Percentiles rank a stretch among this genome's conserved stretches.
phyloP scores from a whole-genome alignment of 2,888 invertebrate genomes.

The Tanypteryx hageni region DNA sequence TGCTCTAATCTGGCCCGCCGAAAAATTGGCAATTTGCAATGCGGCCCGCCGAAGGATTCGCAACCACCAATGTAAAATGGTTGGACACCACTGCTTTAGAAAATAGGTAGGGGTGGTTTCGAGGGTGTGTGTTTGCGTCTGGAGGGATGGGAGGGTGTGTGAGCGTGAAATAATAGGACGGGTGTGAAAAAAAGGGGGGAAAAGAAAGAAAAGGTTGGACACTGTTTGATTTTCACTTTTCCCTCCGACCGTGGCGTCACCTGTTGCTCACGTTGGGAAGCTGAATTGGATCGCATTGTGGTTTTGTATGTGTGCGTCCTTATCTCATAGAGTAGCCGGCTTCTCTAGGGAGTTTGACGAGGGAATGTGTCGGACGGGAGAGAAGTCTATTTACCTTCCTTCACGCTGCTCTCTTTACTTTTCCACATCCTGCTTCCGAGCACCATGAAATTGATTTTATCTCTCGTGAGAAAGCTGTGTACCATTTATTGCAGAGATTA shows the following conservation, averaged over 20 bases:
- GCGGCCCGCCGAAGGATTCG: no score
- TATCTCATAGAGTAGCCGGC: neutral
- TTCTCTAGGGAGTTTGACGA: neutral
- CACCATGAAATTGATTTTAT: no score
- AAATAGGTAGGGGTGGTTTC: neutral
- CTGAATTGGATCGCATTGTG: constrained; percentile 3
- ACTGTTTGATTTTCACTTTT: constrained; percentile 1
- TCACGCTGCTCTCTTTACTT: no score
- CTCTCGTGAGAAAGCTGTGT: no score
- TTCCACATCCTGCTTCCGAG: no score
- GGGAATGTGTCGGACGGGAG: neutral
- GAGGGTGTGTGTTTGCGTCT: neutral
- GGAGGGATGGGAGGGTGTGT: neutral
- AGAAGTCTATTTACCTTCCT: neutral
- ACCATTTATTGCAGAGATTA: no score
- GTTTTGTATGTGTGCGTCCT: neutral
- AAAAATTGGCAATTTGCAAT: no score
- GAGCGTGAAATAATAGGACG: neutral
- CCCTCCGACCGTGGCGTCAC: constrained; percentile 1
- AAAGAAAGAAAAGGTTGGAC: neutral
- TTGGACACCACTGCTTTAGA: no score
- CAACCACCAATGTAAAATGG: no score
- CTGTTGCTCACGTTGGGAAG: constrained; percentile 15
- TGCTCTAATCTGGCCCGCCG: no score
- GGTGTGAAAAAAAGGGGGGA: neutral